phyloP scores from a whole-genome alignment of 2,113 vertebrate genomes.

The Uropsilus gracilis region DNA sequence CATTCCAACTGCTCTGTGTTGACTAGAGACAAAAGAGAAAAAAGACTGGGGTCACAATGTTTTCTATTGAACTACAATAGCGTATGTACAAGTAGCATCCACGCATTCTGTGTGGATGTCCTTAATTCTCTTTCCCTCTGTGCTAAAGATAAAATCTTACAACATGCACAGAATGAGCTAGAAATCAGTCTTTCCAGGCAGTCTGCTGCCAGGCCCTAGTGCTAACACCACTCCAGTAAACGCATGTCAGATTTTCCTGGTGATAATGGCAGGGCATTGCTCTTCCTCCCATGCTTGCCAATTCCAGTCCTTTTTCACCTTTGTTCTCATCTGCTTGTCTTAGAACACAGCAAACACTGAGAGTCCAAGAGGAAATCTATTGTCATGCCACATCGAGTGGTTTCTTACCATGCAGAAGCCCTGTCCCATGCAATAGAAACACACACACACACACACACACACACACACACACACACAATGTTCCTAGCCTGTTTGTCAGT shows the following conservation, averaged over 20 bases:
- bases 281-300: not conserved
- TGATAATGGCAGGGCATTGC: accelerated
- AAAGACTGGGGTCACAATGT: not conserved
- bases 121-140: not conserved
- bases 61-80: too few relatives aligned
- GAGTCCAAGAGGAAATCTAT: not conserved
- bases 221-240: not conserved
- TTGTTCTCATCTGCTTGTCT: not conserved
- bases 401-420: not conserved
- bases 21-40: not conserved
- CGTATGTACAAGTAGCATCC: not conserved
- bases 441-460: not conserved
- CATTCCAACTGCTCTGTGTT: not conserved
- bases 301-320: not conserved
- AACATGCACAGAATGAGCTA: not conserved
- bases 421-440: not conserved
- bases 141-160: not conserved
- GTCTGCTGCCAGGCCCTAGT: not conserved
- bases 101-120: not conserved
- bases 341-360: not conserved
- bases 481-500: not conserved
- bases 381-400: not conserved
- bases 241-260: not conserved
- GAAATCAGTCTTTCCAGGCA: not conserved
- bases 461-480: not conserved